phyloP scores from a whole-genome alignment of 1,140 invertebrate species.

The Intoshia linei region DNA sequence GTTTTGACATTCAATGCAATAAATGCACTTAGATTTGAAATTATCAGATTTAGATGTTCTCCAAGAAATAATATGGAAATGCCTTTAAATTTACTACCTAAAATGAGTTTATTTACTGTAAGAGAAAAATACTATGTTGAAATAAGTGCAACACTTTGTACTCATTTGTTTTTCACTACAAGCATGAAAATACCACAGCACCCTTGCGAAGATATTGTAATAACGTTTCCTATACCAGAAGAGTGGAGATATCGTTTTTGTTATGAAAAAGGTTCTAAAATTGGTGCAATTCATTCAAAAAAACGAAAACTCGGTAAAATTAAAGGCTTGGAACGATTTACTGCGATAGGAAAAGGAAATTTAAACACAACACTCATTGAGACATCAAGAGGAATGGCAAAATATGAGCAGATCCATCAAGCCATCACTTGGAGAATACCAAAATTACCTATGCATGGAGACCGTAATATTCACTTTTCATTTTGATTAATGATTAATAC shows the following conservation, averaged over 20 bases:
- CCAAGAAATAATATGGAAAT: constrained; percentile 80
- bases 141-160: constrained; percentile 58
- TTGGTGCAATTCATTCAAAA: constrained; percentile 87
- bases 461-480: too few relatives aligned
- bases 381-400: constrained; percentile 77
- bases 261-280: constrained; percentile 83
- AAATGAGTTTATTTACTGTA: constrained; percentile 15
- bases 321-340: constrained; percentile 19
- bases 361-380: constrained; percentile 71
- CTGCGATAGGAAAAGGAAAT: constrained; percentile 38
- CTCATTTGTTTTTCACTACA: constrained; percentile 70
- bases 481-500: too few relatives aligned
- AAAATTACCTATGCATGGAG: constrained; percentile 49
- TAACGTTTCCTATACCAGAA: constrained; percentile 83
- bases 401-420: constrained; percentile 88
- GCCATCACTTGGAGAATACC: constrained; percentile 91
- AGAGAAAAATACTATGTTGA: constrained; percentile 37
- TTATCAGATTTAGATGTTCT: constrained; percentile 71
- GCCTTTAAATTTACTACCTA: constrained; percentile 50
- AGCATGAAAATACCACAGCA: constrained; percentile 58
- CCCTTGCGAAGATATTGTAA: constrained; percentile 47
- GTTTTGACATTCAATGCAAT: constrained; percentile 84
- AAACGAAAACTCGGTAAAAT: constrained; percentile 39
- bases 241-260: constrained; percentile 91
- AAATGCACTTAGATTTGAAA: constrained; percentile 55